Conservation (phyloP, 2,113 vertebrate genomes). For the Ammospiza nelsoni region DNA sequence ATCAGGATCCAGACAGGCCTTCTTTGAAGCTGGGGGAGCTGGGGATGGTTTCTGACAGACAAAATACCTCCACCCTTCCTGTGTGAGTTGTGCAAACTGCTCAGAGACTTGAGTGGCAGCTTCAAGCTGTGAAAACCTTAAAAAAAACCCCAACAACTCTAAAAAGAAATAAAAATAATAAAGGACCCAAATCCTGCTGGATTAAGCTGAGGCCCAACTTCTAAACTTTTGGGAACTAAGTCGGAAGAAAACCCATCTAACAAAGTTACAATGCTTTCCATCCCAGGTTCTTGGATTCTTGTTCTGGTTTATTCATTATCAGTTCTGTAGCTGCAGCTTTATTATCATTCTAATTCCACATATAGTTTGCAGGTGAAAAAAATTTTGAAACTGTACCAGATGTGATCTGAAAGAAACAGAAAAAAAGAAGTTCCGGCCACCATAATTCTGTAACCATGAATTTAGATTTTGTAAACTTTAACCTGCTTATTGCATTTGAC, state of each 20-base stretch:
- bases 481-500: neutral
- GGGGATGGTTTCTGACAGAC: constrained; percentile 37
- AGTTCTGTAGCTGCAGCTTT: constrained; percentile 38
- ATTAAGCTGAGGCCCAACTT: constrained; percentile 46
- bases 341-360: constrained; percentile 36
- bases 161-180: constrained; percentile 48
- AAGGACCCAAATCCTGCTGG: constrained; percentile 51
- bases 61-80: constrained; percentile 29
- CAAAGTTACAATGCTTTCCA: constrained; percentile 46
- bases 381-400: constrained; percentile 48
- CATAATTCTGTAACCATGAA: neutral
- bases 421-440: constrained; percentile 26
- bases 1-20: neutral
- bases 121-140: constrained; percentile 3
- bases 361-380: constrained; percentile 38
- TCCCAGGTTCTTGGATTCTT: constrained; percentile 5
- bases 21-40: neutral
- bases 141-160: neutral
- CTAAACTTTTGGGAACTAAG: constrained; percentile 39
- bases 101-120: constrained; percentile 31
- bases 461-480: neutral
- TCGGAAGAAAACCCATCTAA: constrained; percentile 27
- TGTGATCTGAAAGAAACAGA: constrained; percentile 37
- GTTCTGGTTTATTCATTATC: constrained; percentile 62
- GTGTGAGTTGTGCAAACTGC: constrained; percentile 7